Evolutionary conservation across 37 sponge, comb jelly and placozoan species (phyloP).

Genomic region (Beroe ovata): DNA sequence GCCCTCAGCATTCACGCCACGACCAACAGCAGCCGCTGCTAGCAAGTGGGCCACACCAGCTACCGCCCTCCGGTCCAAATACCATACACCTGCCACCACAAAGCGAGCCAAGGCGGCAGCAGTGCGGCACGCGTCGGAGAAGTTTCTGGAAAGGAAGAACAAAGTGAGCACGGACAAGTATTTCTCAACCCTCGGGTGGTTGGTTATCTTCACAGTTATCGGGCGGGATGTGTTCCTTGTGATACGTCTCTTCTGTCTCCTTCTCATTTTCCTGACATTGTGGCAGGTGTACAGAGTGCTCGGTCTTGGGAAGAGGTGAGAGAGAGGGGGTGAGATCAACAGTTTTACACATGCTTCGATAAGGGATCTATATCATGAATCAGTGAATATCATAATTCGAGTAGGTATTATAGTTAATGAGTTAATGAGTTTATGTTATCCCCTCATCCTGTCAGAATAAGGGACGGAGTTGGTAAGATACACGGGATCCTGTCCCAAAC

Average conservation of each 20-base stretch:
- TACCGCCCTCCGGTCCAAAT: not conserved
- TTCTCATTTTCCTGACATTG: not conserved
- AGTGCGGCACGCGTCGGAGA: constrained; percentile 3
- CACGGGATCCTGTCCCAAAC: not conserved
- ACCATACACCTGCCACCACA: constrained; percentile 30
- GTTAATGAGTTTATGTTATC: too few relatives aligned
- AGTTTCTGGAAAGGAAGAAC: constrained; percentile 40
- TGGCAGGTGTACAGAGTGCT: not conserved
- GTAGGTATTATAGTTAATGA: too few relatives aligned
- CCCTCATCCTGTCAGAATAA: not conserved
- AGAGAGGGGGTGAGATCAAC: too few relatives aligned
- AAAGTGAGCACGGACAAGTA: constrained; percentile 14
- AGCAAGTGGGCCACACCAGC: not conserved
- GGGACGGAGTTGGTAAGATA: constrained; percentile 2
- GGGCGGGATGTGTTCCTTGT: not conserved
- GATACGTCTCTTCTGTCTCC: not conserved
- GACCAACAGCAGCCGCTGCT: not conserved
- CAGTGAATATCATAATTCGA: too few relatives aligned
- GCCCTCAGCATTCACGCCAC: too few relatives aligned
- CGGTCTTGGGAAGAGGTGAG: not conserved
- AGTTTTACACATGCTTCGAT: too few relatives aligned
- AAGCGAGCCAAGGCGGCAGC: too few relatives aligned
- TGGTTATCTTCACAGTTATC: constrained; percentile 1
- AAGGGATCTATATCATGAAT: too few relatives aligned
- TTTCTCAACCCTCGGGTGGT: not conserved